Base-by-base conservation (phyloP, 37 sponge, comb jelly and placozoan genomes). In the Ianthella basta region DNA sequence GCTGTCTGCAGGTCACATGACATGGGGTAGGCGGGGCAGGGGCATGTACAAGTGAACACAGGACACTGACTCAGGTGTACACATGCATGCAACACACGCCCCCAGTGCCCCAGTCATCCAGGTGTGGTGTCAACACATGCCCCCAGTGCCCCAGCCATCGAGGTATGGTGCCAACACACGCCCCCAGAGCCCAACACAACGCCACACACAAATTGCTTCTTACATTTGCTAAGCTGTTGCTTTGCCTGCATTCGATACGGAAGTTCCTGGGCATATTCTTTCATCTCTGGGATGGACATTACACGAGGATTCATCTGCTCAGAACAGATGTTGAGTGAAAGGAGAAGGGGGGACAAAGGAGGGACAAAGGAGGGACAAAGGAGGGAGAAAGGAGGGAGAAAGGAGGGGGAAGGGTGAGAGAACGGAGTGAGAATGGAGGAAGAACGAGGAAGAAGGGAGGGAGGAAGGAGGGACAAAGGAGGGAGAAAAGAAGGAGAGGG, bases 221-320 rank as follows among this genome's bases (percentile, higher is more conserved):
- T 55, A 96, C 96, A 91, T 87, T 82, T 93, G 82, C 92, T 91
- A 32, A 98, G 85, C 25, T 92, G 83, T 32, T 84, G 83, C 59
- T 91, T 91, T 44, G 85, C 88, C 21, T 84, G 86, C 82, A 94
- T 95, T 84, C 97, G 93, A 91, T 95, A 94, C 8, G 99, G 99
- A 0, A 99, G 67, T 69, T 95, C 95, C 68, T 89, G 89, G 32
- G 97, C 97, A 88, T 97, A 99, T 81, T 93, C 86, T 88, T 97
- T 99, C 79, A 99, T 65, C 59, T 99, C 91, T 23, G 83, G 80
- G 53, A 99, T 93, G 32, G 96, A 89, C 83, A 93, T 93, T 8
- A 94, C 96, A 69, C 54, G 78, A 75, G 54, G 54, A 10, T 75
- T 50, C 78, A 50, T 75, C 78, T 75, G 25, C 2, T 44, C 50